Conservation (phyloP, 2,888 invertebrate genomes). For the Serrognathus titanus region DNA sequence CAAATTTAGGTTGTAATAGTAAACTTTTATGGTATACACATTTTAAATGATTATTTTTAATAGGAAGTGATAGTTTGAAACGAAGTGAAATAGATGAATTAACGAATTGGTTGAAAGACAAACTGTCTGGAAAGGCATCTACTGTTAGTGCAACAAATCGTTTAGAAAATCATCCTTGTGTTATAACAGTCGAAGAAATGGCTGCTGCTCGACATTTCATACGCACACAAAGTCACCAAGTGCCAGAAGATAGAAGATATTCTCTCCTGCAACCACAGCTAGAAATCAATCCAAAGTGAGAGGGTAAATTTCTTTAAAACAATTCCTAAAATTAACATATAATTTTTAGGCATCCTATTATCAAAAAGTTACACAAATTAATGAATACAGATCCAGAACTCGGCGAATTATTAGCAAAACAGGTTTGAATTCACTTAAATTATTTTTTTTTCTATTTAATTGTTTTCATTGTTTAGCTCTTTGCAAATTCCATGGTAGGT, state of each 20-base stretch:
- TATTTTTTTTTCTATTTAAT: constrained; percentile 3
- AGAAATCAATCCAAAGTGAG: constrained; percentile 89
- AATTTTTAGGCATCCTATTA: constrained; percentile 72
- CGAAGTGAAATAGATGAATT: constrained; percentile 75
- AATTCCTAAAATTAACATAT: background rate
- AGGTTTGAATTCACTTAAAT: constrained; percentile 52
- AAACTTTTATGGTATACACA: too few relatives aligned
- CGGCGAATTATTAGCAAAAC: constrained; percentile 80
- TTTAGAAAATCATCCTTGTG: constrained; percentile 88
- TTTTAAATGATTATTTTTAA: background rate
- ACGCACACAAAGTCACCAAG: constrained; percentile 77
- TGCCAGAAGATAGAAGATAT: constrained; percentile 81
- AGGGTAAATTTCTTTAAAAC: constrained; percentile 13
- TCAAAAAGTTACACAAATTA: constrained; percentile 80
- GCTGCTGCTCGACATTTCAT: constrained; percentile 94
- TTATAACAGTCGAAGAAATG: constrained; percentile 95
- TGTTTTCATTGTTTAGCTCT: constrained; percentile 59
- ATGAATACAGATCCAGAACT: constrained; percentile 72
- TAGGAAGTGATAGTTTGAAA: constrained; percentile 67
- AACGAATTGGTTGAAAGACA: constrained; percentile 72
- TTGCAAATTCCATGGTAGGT: constrained; percentile 91
- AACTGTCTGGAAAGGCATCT: constrained; percentile 74
- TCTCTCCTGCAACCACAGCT: constrained; percentile 85
- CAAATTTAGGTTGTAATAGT: constrained; percentile 55
- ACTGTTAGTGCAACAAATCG: constrained; percentile 81